phyloP scores from a whole-genome alignment of 2,797 vertebrate species.

The Buceros bicornis region DNA sequence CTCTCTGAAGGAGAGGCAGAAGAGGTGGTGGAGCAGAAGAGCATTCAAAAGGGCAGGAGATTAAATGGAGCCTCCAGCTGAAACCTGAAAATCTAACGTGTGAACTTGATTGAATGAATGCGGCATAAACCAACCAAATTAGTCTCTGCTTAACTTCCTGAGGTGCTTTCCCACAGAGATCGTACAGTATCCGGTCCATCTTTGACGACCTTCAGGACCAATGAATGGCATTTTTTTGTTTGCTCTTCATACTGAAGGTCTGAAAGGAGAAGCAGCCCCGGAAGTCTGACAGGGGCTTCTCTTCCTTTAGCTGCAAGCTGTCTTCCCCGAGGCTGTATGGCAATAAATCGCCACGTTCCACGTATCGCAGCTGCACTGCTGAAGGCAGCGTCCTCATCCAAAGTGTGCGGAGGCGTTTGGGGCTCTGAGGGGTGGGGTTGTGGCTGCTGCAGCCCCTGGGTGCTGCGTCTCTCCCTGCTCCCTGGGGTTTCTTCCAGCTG shows the following conservation, averaged over 20 bases:
- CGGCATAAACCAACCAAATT: neutral
- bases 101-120: neutral
- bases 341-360: neutral
- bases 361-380: neutral
- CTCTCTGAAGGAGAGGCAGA: neutral
- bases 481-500: neutral
- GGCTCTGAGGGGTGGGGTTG: too few species aligned
- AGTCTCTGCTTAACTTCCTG: neutral
- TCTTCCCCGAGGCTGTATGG: neutral
- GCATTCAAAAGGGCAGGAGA: neutral
- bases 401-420: neutral
- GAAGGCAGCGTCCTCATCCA: neutral
- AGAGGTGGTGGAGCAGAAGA: neutral
- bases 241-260: slow-evolving; percentile 34
- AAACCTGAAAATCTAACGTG: neutral
- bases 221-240: slow-evolving; percentile 34
- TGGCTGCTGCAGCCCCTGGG: neutral
- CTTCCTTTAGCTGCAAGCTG: neutral
- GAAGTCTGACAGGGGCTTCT: neutral
- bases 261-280: neutral
- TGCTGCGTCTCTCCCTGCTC: neutral
- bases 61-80: neutral
- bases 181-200: neutral
- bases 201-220: neutral
- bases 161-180: neutral